Evolutionary conservation across 2,797 vertebrate genomes (phyloP).

Genomic region (Octomys mimax): DNA sequence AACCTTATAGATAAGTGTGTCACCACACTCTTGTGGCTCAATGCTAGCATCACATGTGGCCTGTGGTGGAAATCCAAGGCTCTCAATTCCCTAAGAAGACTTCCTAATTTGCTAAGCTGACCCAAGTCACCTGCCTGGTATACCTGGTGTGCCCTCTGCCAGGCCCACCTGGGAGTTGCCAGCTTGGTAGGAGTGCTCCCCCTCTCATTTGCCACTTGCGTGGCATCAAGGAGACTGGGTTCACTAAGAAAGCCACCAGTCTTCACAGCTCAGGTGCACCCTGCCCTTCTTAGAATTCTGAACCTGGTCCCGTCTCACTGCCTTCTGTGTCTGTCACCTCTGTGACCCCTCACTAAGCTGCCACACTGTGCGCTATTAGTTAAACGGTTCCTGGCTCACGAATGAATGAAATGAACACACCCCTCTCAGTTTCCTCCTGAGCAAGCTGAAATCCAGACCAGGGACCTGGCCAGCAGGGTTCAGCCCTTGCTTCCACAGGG

Average conservation of each 20-base stretch:
- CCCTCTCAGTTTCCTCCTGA: background rate
- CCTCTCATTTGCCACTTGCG: background rate
- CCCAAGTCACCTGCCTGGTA: background rate
- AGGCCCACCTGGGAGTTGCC: background rate
- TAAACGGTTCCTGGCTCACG: background rate
- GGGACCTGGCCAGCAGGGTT: background rate
- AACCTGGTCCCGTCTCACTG: background rate
- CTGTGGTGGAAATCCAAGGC: background rate
- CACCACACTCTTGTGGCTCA: background rate
- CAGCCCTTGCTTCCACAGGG: rapidly evolving
- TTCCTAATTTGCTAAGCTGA: background rate
- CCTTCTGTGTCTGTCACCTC: background rate
- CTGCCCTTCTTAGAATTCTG: background rate
- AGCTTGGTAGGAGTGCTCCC: background rate
- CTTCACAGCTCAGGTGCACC: background rate
- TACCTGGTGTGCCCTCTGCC: background rate
- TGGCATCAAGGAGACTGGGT: background rate
- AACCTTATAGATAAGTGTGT: background rate
- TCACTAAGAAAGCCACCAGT: background rate
- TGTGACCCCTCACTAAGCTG: background rate
- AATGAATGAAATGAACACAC: background rate
- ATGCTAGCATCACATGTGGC: background rate
- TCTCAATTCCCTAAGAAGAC: background rate
- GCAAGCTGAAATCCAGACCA: background rate
- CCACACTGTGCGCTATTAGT: background rate